A percentile compares a stretch with the other conserved stretches of the same genome.
Conservation (phyloP, 2,113 vertebrate species). For the Odocoileus hemionus region DNA sequence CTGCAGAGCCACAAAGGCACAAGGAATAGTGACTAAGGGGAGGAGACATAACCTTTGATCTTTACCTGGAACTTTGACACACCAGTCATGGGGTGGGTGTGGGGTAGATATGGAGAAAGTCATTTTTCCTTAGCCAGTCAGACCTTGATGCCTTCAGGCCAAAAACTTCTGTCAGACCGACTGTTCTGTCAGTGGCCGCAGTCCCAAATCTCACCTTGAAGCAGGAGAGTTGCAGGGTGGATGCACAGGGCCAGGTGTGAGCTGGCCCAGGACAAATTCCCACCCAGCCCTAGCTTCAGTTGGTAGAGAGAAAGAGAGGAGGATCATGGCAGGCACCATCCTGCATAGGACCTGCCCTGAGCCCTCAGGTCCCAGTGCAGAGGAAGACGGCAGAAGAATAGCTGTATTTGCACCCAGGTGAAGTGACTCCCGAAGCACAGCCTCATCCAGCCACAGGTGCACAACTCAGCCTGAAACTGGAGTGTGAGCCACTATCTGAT, state of each 20-base stretch:
- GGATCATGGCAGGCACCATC: background rate
- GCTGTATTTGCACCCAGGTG: too few species aligned
- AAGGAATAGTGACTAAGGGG: background rate
- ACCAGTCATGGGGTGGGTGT: background rate
- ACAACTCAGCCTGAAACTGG: background rate
- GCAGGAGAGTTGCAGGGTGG: background rate
- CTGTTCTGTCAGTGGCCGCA: background rate
- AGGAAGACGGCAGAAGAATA: rapidly evolving
- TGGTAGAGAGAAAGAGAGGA: background rate
- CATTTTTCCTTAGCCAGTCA: background rate
- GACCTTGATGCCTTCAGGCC: background rate
- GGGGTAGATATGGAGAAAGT: background rate
- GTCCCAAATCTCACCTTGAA: background rate
- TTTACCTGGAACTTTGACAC: background rate
- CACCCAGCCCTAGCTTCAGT: background rate
- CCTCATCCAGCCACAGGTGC: background rate
- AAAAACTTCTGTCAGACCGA: background rate
- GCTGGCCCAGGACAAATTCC: too few species aligned
- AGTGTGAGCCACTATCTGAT: background rate
- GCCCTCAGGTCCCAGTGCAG: rapidly evolving
- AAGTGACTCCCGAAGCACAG: too few species aligned
- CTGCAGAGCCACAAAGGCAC: background rate
- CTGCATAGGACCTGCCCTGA: too few species aligned
- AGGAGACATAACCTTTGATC: too few species aligned
- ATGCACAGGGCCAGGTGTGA: background rate